Base-by-base conservation (phyloP, 2,113 vertebrate species). In the Channa maculata region DNA sequence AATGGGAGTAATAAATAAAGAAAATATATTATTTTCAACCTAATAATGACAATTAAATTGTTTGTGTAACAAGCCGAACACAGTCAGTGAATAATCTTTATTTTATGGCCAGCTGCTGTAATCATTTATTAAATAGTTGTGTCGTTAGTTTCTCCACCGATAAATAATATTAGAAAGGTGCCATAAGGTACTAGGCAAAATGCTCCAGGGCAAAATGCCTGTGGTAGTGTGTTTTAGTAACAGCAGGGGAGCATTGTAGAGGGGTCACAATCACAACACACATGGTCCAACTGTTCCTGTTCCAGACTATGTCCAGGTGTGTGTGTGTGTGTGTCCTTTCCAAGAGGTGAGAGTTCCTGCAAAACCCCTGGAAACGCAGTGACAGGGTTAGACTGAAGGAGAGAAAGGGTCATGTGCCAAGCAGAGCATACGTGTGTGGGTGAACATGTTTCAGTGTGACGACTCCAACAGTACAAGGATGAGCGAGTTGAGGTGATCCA, bases 331-430 rank as follows among this genome's bases (percentile, higher is more conserved):
- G 58, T 67, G 81, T 72, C 79, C 83, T 89, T 82, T 89, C 33
- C 13, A 13, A 58, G 33, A 78, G 87, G 85, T 84, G 88, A 84
- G 69, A 84, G 65, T 86, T 88, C 82, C 49, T 85, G 87, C 24
- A 85, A 65, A 70, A 69, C 81, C 71, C 80, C 75, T 82, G 59
- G 65, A 52, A 86, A 60, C 33, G 75, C 54, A 52, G 59, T 85
- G 86, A 83, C 79, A 59, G 83, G 80, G 80, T 73, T 53, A 83
- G 51, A 73, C 12, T 24, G 62, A 74, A 48, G 8, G 38, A 61
- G 60, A 55, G 14, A 7, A 7, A 39, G 65, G 78, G 80, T 79
- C 72, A 76, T 57, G 69, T 54, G 65, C 70, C 52, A 71, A 57
- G 46, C 58, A 14, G 76, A 67, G 62, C 71, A 65, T 46, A 53